These are phyloP conservation scores for Phytoseiulus persimilis DNA, from an alignment of 2,888 invertebrate species.

Conservation along the genomic window DNA sequence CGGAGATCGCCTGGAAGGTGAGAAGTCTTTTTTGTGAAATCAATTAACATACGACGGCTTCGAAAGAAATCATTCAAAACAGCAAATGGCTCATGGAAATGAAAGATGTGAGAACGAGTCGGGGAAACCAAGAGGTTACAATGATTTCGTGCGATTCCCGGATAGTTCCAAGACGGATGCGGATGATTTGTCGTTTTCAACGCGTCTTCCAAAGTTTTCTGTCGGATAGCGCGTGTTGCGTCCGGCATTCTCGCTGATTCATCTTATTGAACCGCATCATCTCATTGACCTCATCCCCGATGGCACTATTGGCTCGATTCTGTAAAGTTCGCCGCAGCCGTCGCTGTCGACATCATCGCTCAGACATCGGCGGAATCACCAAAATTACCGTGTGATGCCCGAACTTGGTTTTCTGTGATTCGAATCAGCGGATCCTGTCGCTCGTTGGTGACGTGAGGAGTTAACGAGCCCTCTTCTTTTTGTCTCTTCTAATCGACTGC, in stretches of 20 bases:
- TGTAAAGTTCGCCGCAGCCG: not conserved
- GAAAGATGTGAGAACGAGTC: no score
- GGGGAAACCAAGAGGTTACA: not conserved
- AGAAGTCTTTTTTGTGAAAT: no score
- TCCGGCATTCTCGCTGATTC: not conserved
- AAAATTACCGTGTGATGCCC: not conserved
- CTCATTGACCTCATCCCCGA: not conserved
- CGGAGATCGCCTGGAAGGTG: no score
- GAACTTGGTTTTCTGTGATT: not conserved
- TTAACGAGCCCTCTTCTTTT: not conserved
- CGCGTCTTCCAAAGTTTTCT: not conserved
- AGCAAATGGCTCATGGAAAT: not conserved
- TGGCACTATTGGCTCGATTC: not conserved
- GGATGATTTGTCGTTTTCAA: not conserved
- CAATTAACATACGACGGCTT: not conserved
- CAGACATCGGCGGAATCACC: not conserved
- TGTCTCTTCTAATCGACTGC: no score
- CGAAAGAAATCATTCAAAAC: not conserved
- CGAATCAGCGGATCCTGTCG: not conserved
- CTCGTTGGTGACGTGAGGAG: not conserved
- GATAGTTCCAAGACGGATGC: not conserved
- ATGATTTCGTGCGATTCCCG: not conserved
- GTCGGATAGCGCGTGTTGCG: not conserved
- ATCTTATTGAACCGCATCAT: not conserved
- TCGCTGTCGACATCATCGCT: not conserved